These are phyloP conservation scores for Oncorhynchus kisutch DNA, from an alignment of 2,113 vertebrate genomes.

Conservation along the genomic window DNA sequence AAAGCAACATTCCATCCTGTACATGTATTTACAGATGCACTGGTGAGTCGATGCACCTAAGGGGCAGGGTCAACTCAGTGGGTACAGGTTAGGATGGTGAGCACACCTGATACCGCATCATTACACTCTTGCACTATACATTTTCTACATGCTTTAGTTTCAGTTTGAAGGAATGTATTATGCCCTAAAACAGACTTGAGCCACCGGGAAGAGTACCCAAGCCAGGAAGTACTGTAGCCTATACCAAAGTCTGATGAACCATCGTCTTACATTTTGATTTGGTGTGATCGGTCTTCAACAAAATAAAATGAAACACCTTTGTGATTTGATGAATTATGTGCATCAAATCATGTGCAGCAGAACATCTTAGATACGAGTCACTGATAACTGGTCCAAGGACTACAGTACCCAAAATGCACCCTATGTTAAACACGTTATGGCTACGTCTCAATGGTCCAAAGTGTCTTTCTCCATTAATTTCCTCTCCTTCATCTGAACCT, in stretches of 20 bases:
- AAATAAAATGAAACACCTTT: slow-evolving; percentile 15
- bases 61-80: slow-evolving; percentile 28
- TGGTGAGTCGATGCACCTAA: background rate
- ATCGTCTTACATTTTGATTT: slow-evolving; percentile 44
- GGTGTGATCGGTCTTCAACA: slow-evolving; percentile 1
- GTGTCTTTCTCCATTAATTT: slow-evolving; percentile 32
- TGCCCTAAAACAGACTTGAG: slow-evolving; percentile 37
- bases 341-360: slow-evolving; percentile 42
- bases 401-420: slow-evolving; percentile 26
- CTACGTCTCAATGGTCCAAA: slow-evolving; percentile 28
- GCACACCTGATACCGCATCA: slow-evolving; percentile 46
- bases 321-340: slow-evolving; percentile 42
- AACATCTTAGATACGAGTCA: background rate
- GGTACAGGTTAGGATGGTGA: slow-evolving; percentile 44
- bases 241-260: slow-evolving; percentile 49
- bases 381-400: background rate
- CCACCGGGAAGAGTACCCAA: slow-evolving; percentile 27
- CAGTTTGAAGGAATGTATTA: slow-evolving; percentile 65
- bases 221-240: slow-evolving; percentile 19
- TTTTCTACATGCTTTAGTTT: slow-evolving; percentile 63
- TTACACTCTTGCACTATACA: slow-evolving; percentile 52
- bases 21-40: slow-evolving; percentile 45
- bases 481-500: slow-evolving; percentile 5
- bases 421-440: background rate
- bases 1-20: slow-evolving; percentile 68